Percentiles rank a stretch among this genome's conserved stretches.
phyloP scores from a whole-genome alignment of 2,113 vertebrate species.

The Aldabrachelys gigantea region DNA sequence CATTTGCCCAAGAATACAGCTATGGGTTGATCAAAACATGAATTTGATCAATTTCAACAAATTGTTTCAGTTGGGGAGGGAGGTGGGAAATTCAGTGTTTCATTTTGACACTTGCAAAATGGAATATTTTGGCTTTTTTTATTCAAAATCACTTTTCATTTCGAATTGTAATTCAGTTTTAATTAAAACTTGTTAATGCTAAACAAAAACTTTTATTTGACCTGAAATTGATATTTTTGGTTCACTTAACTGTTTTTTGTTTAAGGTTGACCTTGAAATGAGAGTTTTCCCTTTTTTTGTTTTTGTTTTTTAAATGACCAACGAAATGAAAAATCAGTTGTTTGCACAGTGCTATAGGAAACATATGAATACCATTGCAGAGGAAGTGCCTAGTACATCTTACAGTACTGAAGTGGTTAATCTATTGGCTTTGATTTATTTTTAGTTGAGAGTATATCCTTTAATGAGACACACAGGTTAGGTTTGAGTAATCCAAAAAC shows the following conservation, averaged over 20 bases:
- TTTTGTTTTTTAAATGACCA: neutral
- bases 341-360: neutral
- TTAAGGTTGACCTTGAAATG: neutral
- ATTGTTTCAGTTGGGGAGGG: neutral
- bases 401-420: neutral
- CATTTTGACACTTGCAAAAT: neutral
- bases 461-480: neutral
- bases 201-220: neutral
- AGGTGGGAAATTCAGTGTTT: neutral
- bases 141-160: neutral
- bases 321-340: neutral
- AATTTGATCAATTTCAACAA: neutral
- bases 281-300: neutral
- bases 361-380: neutral
- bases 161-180: neutral
- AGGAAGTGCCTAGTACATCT: conserved; percentile 1
- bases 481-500: neutral
- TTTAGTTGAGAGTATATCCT: neutral
- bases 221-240: neutral
- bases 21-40: neutral
- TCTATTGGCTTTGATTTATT: neutral
- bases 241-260: neutral
- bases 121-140: neutral
- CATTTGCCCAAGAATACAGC: neutral
- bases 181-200: too few relatives aligned